Conservation (phyloP, 2,113 vertebrate species). For the Pelodiscus sinensis region DNA sequence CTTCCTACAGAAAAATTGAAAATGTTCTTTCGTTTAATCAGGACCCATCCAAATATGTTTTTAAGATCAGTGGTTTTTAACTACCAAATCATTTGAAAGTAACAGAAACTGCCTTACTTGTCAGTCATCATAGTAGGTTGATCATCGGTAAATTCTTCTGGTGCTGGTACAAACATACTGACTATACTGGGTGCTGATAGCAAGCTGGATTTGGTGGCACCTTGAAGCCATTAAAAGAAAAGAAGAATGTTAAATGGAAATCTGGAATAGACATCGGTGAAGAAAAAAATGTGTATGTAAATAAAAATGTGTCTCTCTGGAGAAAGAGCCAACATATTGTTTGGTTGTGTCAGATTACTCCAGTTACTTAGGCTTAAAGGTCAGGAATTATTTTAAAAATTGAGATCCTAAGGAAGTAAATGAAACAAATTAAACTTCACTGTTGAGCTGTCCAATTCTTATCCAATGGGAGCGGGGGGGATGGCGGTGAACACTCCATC, state of each 20-base stretch:
- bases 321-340: background rate
- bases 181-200: slow-evolving; percentile 96
- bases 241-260: background rate
- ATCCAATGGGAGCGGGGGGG: background rate
- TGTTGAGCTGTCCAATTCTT: background rate
- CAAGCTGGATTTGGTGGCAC: slow-evolving; percentile 95
- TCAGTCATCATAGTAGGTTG: slow-evolving; percentile 95
- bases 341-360: slow-evolving; percentile 2
- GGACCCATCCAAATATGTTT: background rate
- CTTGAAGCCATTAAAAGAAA: slow-evolving; percentile 65
- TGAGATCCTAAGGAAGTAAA: background rate
- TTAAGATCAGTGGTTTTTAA: background rate
- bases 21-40: background rate
- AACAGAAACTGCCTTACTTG: slow-evolving; percentile 81
- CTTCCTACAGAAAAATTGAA: background rate
- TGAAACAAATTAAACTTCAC: background rate
- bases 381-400: background rate
- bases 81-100: slow-evolving; percentile 21
- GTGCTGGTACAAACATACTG: slow-evolving; percentile 98
- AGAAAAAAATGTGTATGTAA: background rate
- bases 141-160: slow-evolving; percentile 97
- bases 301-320: background rate
- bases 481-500: too few relatives aligned
- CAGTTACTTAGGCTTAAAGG: background rate
- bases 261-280: background rate